Conservation (phyloP, 1,140 invertebrate species). For the Oreohelix idahoensis region DNA sequence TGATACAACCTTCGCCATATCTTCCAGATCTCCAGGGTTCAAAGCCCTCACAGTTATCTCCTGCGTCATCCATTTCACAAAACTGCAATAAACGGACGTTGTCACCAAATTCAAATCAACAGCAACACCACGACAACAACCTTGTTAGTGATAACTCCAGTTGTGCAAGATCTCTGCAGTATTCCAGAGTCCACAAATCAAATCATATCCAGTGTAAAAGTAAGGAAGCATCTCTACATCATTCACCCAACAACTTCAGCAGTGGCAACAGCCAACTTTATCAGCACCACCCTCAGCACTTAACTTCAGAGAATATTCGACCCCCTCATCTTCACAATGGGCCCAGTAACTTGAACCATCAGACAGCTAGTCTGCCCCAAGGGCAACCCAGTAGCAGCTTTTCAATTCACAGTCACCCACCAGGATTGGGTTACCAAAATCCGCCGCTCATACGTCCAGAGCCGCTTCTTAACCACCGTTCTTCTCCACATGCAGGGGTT, state of each 20-base stretch:
- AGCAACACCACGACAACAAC: background rate
- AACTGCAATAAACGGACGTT: background rate
- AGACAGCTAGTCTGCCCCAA: background rate
- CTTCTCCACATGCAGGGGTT: background rate
- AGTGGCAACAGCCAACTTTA: background rate
- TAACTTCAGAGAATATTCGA: background rate
- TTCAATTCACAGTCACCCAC: background rate
- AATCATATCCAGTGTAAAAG: background rate
- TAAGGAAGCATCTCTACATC: background rate
- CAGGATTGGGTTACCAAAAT: background rate
- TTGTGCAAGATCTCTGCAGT: constrained; percentile 28
- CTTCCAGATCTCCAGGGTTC: background rate
- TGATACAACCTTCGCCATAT: background rate
- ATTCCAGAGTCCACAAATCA: constrained; percentile 18
- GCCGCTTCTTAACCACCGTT: background rate
- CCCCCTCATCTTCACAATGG: constrained; percentile 7
- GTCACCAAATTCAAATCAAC: background rate
- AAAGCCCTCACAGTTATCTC: background rate
- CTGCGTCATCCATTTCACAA: background rate
- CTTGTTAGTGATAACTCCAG: constrained; percentile 4
- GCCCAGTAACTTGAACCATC: background rate
- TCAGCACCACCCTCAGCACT: background rate
- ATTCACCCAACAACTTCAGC: background rate
- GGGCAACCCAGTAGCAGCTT: background rate
- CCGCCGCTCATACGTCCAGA: background rate